These are phyloP conservation scores for Coboldia fuscipes DNA, from an alignment of 1,140 invertebrate species.

Conservation along the genomic window DNA sequence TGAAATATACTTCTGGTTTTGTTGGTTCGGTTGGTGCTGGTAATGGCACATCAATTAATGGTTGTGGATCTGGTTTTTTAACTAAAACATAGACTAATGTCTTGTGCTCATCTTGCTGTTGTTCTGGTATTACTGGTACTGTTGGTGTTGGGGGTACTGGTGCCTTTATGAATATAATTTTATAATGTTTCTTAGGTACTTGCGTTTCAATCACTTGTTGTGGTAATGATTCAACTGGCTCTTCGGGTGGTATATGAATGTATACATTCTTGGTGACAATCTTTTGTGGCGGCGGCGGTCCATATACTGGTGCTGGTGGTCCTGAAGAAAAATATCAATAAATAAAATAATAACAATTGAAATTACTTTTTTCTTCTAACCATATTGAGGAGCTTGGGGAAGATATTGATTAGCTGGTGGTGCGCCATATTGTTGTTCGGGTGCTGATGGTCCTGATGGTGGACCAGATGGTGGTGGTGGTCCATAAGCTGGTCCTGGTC, in stretches of 20 bases:
- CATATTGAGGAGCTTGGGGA: too few species aligned
- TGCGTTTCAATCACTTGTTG: constrained; percentile 14
- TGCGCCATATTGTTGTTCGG: constrained; percentile 8
- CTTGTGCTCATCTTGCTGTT: constrained; percentile 54
- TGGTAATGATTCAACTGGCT: constrained; percentile 25
- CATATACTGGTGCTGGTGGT: constrained; percentile 12
- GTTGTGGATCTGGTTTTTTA: constrained; percentile 39
- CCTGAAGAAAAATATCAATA: too few species aligned
- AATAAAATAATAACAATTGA: too few species aligned
- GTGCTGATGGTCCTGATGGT: constrained; percentile 14
- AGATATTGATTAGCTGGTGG: not conserved
- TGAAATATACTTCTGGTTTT: constrained; percentile 36
- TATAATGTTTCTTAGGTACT: constrained; percentile 55
- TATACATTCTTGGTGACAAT: constrained; percentile 51
- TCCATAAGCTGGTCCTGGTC: not conserved
- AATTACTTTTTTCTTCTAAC: too few species aligned
- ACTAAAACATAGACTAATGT: constrained; percentile 69
- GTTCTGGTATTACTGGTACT: constrained; percentile 23
- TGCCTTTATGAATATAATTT: constrained; percentile 74
- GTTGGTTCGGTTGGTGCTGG: constrained; percentile 24
- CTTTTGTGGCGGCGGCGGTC: not conserved
- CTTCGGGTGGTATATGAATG: constrained; percentile 50
- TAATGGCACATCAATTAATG: constrained; percentile 20
- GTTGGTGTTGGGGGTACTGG: constrained; percentile 48
- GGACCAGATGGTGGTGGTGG: too few species aligned